A percentile compares a stretch with the other conserved stretches of the same genome.
Evolutionary conservation across 2,888 invertebrate genomes (phyloP).

Genomic region (Volucella bombylans): DNA sequence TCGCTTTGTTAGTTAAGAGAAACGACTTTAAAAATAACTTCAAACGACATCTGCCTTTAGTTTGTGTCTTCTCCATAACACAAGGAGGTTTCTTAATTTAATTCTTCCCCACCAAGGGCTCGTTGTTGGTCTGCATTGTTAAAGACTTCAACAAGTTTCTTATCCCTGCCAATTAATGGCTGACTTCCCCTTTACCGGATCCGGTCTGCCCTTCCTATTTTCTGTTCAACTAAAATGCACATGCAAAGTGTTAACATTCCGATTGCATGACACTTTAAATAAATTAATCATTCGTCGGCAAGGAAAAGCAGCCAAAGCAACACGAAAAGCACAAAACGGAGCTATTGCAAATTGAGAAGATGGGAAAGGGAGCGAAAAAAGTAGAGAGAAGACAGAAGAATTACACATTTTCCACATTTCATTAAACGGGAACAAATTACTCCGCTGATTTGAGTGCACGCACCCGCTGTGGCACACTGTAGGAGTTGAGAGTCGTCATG

Average conservation of each 20-base stretch:
- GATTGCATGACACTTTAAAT: slow-evolving; percentile 71
- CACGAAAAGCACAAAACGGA: slow-evolving; percentile 38
- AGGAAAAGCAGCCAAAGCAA: slow-evolving; percentile 45
- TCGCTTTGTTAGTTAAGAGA: no score
- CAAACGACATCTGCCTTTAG: no score
- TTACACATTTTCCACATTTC: slow-evolving; percentile 50
- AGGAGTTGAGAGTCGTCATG: neutral
- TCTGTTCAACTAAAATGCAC: slow-evolving; percentile 36
- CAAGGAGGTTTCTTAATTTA: no score
- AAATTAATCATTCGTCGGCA: slow-evolving; percentile 65
- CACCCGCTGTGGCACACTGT: slow-evolving; percentile 30
- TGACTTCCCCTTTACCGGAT: neutral
- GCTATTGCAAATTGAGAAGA: neutral
- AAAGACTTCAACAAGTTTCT: slow-evolving; percentile 3
- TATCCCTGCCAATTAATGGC: neutral
- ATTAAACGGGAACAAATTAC: slow-evolving; percentile 67
- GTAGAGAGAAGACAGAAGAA: slow-evolving; percentile 2
- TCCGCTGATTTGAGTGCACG: slow-evolving; percentile 62
- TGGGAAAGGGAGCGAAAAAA: neutral
- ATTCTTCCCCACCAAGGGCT: neutral
- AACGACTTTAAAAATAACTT: no score
- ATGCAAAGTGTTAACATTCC: slow-evolving; percentile 70
- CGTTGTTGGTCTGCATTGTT: slow-evolving; percentile 14
- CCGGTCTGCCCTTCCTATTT: neutral
- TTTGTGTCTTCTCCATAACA: no score